Evolutionary conservation across 2,797 vertebrate genomes (phyloP).

Genomic region (Crypturellus tataupa): DNA sequence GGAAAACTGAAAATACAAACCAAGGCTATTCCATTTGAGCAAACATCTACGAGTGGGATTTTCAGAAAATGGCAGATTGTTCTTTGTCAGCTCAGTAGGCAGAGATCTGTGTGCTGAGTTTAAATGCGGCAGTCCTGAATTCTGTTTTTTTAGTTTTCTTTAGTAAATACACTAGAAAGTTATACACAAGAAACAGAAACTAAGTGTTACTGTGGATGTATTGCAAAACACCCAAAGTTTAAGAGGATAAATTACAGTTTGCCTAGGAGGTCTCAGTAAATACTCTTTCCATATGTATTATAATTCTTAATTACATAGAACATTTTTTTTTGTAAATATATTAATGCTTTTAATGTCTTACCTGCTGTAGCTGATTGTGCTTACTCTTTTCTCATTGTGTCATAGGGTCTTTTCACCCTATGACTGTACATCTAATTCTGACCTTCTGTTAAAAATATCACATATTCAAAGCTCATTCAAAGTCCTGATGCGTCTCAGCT

Average conservation of each 20-base stretch:
- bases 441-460: neutral
- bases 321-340: neutral
- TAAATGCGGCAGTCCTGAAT: neutral
- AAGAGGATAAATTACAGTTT: neutral
- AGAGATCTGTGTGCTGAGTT: neutral
- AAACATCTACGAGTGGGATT: too few relatives aligned
- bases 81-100: neutral
- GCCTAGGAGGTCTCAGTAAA: neutral
- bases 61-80: neutral
- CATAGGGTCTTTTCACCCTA: neutral
- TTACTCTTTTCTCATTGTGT: neutral
- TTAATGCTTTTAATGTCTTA: neutral
- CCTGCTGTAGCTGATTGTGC: neutral
- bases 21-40: neutral
- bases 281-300: neutral
- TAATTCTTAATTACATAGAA: neutral
- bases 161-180: neutral
- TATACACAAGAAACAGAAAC: neutral
- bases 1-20: neutral
- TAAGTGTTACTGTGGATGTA: neutral
- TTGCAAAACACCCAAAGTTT: neutral
- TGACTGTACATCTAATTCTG: neutral
- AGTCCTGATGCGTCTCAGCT: neutral
- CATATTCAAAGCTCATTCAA: neutral
- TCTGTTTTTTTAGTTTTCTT: neutral